Conservation (phyloP, 2,113 vertebrate species). For the Falco punctatus region DNA sequence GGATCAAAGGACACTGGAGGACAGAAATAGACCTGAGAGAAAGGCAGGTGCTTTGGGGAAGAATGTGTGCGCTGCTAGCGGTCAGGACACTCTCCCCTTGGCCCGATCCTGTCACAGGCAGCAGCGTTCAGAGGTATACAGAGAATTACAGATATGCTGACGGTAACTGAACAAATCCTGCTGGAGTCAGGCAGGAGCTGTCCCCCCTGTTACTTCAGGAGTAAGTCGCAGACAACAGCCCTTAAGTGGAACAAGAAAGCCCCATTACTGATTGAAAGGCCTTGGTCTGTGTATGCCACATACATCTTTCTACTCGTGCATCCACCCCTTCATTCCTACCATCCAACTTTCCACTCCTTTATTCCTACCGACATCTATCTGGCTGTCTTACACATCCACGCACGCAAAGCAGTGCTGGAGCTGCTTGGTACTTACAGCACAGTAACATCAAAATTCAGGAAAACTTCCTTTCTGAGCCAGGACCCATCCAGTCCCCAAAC, state of each 20-base stretch:
- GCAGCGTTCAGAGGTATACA: background rate
- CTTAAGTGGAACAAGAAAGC: background rate
- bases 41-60: background rate
- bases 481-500: background rate
- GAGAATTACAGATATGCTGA: background rate
- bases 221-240: background rate
- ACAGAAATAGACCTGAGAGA: conserved; percentile 24
- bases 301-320: background rate
- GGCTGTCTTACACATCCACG: background rate
- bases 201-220: background rate
- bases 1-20: background rate
- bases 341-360: background rate
- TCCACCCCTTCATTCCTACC: background rate
- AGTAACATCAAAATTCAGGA: background rate
- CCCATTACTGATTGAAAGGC: background rate
- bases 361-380: background rate
- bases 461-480: background rate
- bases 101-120: background rate
- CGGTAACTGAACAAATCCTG: background rate
- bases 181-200: background rate
- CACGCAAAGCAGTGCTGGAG: background rate
- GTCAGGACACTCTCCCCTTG: background rate
- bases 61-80: background rate
- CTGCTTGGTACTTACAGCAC: background rate
- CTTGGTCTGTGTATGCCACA: background rate